Evolutionary conservation across 2,797 vertebrate genomes (phyloP).

Genomic region (Coreius guichenoti): DNA sequence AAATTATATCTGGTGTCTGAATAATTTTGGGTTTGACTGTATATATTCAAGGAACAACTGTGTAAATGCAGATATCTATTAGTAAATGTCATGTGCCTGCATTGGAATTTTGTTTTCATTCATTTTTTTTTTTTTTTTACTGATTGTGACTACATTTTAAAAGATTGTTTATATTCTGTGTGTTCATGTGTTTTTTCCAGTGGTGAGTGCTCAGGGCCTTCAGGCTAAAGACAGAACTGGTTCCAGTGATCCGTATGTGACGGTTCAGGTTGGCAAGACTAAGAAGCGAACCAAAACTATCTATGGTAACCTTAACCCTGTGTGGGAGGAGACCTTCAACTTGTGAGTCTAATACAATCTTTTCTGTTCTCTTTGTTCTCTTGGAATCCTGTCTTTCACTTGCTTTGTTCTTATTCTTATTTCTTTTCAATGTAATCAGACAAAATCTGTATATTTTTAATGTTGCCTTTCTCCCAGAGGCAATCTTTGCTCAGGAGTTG

Average conservation of each 20-base stretch:
- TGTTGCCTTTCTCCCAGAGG: neutral
- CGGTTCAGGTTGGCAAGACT: conserved; percentile 96
- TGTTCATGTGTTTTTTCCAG: conserved; percentile 70
- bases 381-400: neutral
- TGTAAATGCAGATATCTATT: conserved; percentile 2
- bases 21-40: too few species aligned
- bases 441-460: neutral
- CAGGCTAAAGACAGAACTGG: conserved; percentile 98
- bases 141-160: neutral
- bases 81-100: neutral
- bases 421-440: neutral
- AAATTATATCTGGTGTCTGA: too few species aligned
- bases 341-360: conserved; percentile 82
- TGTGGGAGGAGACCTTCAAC: conserved; percentile 96
- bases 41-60: neutral
- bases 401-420: neutral
- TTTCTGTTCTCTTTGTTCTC: neutral
- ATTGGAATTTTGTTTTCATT: neutral
- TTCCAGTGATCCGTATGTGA: conserved; percentile 96
- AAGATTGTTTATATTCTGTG: conserved; percentile 19
- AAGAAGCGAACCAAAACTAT: conserved; percentile 98
- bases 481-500: neutral
- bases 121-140: neutral
- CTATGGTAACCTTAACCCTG: conserved; percentile 95
- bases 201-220: conserved; percentile 94